phyloP scores from a whole-genome alignment of 2,797 vertebrate genomes.

The Rhyacichthys aspro region DNA sequence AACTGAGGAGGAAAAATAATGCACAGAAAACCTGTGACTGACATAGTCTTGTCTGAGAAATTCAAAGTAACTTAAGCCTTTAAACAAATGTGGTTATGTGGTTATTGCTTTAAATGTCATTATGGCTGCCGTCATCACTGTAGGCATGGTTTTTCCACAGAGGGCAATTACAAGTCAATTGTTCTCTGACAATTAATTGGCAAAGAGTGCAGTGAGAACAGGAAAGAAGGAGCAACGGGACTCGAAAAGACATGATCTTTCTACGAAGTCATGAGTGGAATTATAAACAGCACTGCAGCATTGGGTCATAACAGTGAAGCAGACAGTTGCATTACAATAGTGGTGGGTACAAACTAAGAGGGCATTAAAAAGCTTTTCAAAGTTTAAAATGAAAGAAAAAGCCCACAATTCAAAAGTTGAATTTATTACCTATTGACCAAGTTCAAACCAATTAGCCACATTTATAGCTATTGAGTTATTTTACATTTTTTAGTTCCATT shows the following conservation, averaged over 20 bases:
- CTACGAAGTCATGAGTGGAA: conserved; percentile 42
- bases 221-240: conserved; percentile 18
- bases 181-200: conserved; percentile 51
- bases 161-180: conserved; percentile 47
- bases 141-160: conserved; percentile 29
- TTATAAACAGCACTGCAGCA: conserved; percentile 28
- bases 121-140: conserved; percentile 28
- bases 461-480: too few relatives aligned
- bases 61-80: conserved; percentile 43
- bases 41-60: conserved; percentile 40
- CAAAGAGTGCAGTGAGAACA: conserved; percentile 19
- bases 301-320: not conserved
- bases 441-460: too few relatives aligned
- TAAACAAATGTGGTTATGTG: conserved; percentile 50
- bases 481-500: too few relatives aligned
- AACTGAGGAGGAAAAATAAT: too few relatives aligned
- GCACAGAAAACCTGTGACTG: conserved; percentile 28
- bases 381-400: too few relatives aligned
- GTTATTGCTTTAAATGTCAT: conserved; percentile 58
- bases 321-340: not conserved
- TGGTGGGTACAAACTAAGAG: not conserved
- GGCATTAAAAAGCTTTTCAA: not conserved
- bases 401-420: too few relatives aligned
- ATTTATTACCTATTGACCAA: too few relatives aligned
- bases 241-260: conserved; percentile 8